These are phyloP conservation scores for Linyphia triangularis DNA, from an alignment of 2,888 invertebrate species.

Conservation along the genomic window DNA sequence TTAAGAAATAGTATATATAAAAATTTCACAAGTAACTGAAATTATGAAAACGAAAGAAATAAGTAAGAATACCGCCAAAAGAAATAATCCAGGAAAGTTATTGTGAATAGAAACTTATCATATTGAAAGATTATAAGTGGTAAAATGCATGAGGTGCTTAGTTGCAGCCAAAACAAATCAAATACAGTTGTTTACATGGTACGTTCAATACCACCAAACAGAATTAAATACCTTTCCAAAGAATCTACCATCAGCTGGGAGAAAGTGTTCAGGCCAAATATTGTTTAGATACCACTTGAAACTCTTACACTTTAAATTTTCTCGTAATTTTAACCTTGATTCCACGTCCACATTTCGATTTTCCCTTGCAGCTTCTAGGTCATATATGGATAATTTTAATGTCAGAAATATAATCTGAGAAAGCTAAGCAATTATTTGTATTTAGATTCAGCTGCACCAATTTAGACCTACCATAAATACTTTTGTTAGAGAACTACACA, in stretches of 20 bases:
- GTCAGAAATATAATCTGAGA: too few relatives aligned
- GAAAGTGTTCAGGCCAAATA: slow-evolving; percentile 97
- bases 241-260: slow-evolving; percentile 91
- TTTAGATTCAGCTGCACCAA: too few relatives aligned
- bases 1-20: too few relatives aligned
- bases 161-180: too few relatives aligned
- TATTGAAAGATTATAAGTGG: neutral
- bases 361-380: slow-evolving; percentile 83
- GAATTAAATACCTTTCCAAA: slow-evolving; percentile 89
- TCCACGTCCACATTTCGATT: slow-evolving; percentile 84
- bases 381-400: too few relatives aligned
- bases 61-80: too few relatives aligned
- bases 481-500: too few relatives aligned
- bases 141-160: too few relatives aligned
- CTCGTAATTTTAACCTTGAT: slow-evolving; percentile 84
- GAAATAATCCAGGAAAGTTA: neutral
- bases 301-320: slow-evolving; percentile 88
- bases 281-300: slow-evolving; percentile 96
- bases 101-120: neutral
- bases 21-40: too few relatives aligned
- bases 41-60: too few relatives aligned
- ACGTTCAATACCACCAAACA: neutral
- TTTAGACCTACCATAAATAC: too few relatives aligned
- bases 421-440: too few relatives aligned
- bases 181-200: neutral